Base-by-base conservation (phyloP, 2,797 vertebrate species). In the Loris lydekkerianus region DNA sequence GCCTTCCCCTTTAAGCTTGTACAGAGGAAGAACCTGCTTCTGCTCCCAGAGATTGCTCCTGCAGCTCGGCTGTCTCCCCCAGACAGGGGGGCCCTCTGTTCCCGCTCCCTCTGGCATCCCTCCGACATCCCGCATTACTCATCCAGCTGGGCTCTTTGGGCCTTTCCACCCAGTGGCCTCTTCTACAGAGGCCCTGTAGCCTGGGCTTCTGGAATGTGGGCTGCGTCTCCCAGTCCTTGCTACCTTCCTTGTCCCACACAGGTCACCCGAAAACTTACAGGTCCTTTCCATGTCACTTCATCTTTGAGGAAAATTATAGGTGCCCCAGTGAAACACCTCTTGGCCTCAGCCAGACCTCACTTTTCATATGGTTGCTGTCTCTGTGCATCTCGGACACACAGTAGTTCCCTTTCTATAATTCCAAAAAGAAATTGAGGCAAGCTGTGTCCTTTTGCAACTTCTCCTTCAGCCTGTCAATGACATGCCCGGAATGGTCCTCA, bases 361-460 rank as follows among this genome's bases (percentile, higher is more conserved):
- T 23, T 5, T 5, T 18, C 73, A 31, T 31, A 27, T 65, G 20
- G 27, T 5, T 21, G 4, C 5, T 43, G 1, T 77, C 29, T 92
- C 40, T 13, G 1, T 77, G 46, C 13, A 31, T 49, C 18, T 61
- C 40, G 8, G 1, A 80, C 8, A 61, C 15, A 72, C 29, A 58
- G 43, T 75, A 2, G 56, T 56, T 81, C 14, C 15, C 15, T 70
- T 69, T 86, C 60, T 9, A 73, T 25, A 88, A 70, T 75, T 78
- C 43, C 29, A 53, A 49, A 93, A 73, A 86, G 37, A 93, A 84
- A 80, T 2, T 40, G 20, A 90, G 60, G 7, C 34, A 61, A 86
- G 15, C 21, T 17, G 15, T 27, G 13, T n/a, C 4, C 10, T 8
- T 27, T 60, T 58, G 23, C 9, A 34, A 17, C 15, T 34, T 70